Evolutionary conservation across 2,113 vertebrate species (phyloP).

Genomic region (Boulengeromyrus knoepffleri): DNA sequence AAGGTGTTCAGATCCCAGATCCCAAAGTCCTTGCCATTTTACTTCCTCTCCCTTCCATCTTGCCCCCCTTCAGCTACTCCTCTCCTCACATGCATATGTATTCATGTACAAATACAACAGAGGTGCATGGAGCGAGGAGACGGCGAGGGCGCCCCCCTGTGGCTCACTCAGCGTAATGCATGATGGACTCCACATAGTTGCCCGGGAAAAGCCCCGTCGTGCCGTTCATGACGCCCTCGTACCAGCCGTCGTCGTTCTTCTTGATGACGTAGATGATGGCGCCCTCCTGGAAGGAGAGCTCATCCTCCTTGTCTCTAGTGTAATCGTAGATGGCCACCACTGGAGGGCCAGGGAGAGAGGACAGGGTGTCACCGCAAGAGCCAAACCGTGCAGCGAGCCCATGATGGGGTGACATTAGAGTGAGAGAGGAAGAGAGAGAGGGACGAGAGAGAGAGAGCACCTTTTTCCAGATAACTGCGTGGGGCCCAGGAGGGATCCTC

Average conservation of each 20-base stretch:
- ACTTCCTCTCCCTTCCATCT: not conserved
- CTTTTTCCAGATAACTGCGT: constrained; percentile 82
- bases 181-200: constrained; percentile 93
- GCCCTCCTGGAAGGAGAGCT: constrained; percentile 92
- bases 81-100: not conserved
- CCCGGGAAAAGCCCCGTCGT: constrained; percentile 92
- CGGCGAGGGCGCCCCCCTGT: not conserved
- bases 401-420: not conserved
- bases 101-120: not conserved
- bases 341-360: constrained; percentile 32
- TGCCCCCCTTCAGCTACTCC: not conserved
- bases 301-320: constrained; percentile 87
- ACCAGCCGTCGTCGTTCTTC: constrained; percentile 96
- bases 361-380: not conserved
- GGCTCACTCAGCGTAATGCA: constrained; percentile 88
- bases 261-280: constrained; percentile 95
- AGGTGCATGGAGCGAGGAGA: not conserved
- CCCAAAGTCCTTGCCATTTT: not conserved
- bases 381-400: not conserved
- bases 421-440: not conserved
- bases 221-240: constrained; percentile 83
- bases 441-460: constrained; percentile 28
- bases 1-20: not conserved
- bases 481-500: constrained; percentile 94
- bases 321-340: constrained; percentile 97